Percentiles rank a stretch among this genome's conserved stretches.
Evolutionary conservation across 1,140 invertebrate species (phyloP).

Genomic region (Cyphomyrmex costatus): DNA sequence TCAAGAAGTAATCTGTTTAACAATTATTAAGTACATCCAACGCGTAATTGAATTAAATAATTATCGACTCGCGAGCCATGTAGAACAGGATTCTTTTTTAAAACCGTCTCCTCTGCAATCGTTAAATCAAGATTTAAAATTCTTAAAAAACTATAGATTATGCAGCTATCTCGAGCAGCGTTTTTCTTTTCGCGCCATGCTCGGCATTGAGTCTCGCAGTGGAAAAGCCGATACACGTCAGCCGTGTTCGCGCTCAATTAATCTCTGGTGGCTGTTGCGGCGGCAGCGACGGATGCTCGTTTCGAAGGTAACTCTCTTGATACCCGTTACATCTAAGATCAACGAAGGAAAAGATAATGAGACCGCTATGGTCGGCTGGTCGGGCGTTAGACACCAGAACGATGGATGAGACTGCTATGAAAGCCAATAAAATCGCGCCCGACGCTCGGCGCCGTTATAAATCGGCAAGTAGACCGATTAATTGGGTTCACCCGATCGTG

Average conservation of each 20-base stretch:
- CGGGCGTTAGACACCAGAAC: constrained; percentile 55
- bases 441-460: constrained; percentile 67
- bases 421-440: constrained; percentile 75
- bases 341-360: constrained; percentile 65
- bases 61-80: background rate
- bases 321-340: constrained; percentile 62
- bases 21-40: background rate
- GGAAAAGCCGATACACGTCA: constrained; percentile 41
- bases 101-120: background rate
- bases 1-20: background rate
- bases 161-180: background rate
- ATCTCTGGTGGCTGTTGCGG: constrained; percentile 29
- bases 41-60: background rate
- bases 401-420: constrained; percentile 75
- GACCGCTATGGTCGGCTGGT: constrained; percentile 33
- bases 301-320: constrained; percentile 52
- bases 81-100: background rate
- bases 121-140: background rate
- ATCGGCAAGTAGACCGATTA: constrained; percentile 78
- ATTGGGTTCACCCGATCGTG: constrained; percentile 66
- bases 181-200: background rate
- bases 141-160: background rate
- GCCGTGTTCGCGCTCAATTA: constrained; percentile 64
- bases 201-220: background rate
- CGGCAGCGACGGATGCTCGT: background rate